Base-by-base conservation (phyloP, 2,888 invertebrate species). In the Nemoura dubitans region DNA sequence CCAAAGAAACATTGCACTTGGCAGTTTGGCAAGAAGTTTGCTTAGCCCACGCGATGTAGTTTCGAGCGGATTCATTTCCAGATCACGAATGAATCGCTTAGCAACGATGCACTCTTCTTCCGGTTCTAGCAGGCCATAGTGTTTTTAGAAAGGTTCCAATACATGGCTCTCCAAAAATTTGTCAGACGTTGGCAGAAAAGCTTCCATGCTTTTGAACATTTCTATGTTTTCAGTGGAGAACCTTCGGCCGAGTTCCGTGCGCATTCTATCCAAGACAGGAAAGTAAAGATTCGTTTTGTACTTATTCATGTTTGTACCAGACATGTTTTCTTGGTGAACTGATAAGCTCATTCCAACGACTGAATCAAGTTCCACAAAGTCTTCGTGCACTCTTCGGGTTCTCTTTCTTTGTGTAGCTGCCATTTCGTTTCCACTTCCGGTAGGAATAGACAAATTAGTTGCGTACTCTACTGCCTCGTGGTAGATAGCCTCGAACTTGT, bases 201-300 rank as follows among this genome's bases (percentile, higher is more conserved):
- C 81, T 81, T 81, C 30, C 30, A 81, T 81, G 81, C 81, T 81
- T 30, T 30, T 81, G 81, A 81, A 30, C 21, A 81, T 81, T 29
- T 29, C 81, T 30, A 81, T 81, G 10, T 81, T 81, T 81, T 81
- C 81, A 30, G 81, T 81, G 28, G 81, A 81, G 30, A 81, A 81
- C 30, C 81, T 81, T 30, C 81, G 28, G 81, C 30, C 81, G 30
- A 81, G 30, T 81, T 81, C 81, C 27, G n/a, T 29, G 30, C 28
- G 28, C 78, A 78, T 78, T 78, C 78, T 27, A 29, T 78, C 78
- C 29, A 78, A 27, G 78, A 78, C 29, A 28, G 78, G 78, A 28
- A 78, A 78, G 16, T 78, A 78, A 78, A 78, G 7, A 29, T 78
- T 78, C 29, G 27, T 78, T 78, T 29, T 27, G 29, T 78, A 78